phyloP scores from a whole-genome alignment of 2,113 vertebrate species.

The Anarrhichthys ocellatus region DNA sequence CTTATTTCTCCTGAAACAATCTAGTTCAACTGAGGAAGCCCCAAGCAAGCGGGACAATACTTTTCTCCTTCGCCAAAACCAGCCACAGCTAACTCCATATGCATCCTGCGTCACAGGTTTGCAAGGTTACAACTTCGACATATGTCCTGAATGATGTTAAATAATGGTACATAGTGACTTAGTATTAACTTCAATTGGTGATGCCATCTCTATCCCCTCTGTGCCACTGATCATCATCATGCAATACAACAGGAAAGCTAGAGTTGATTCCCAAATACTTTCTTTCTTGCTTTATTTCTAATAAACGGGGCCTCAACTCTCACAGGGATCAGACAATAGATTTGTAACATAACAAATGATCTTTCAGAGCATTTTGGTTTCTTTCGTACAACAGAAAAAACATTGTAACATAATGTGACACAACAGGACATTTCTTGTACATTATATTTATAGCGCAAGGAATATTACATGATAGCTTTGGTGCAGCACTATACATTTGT shows the following conservation, averaged over 20 bases:
- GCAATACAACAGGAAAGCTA: background rate
- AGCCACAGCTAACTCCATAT: background rate
- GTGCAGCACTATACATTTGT: conserved; percentile 1
- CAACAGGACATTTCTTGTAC: background rate
- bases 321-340: conserved; percentile 40
- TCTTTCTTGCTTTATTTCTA: conserved; percentile 1
- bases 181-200: background rate
- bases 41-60: conserved; percentile 8
- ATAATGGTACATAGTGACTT: background rate
- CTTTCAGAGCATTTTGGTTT: conserved; percentile 3
- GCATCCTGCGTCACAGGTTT: background rate
- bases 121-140: background rate
- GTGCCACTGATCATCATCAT: background rate
- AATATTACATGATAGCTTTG: background rate
- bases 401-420: background rate
- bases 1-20: conserved; percentile 33
- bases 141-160: background rate
- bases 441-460: background rate
- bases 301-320: conserved; percentile 28
- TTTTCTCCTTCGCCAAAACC: conserved; percentile 19
- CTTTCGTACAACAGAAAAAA: conserved; percentile 1
- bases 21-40: conserved; percentile 19
- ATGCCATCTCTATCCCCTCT: background rate
- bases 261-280: background rate
- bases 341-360: conserved; percentile 48